Evolutionary conservation across 2,888 invertebrate genomes (phyloP).

Genomic region (Dynastes maya): DNA sequence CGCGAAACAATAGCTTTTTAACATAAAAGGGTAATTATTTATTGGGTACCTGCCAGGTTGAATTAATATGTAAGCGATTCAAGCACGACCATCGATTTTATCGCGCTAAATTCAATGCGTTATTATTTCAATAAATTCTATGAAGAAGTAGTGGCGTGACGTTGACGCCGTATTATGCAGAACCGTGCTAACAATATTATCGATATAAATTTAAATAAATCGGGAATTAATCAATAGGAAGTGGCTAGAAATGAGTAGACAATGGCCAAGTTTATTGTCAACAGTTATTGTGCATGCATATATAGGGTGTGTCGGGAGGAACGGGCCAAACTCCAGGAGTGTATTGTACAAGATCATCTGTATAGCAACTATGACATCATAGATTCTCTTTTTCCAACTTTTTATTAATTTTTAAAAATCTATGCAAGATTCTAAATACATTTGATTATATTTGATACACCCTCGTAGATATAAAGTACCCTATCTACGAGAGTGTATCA

Average conservation of each 20-base stretch:
- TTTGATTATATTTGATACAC: too few species aligned
- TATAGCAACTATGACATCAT: too few species aligned
- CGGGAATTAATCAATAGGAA: slow-evolving; percentile 14
- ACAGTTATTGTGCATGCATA: not conserved
- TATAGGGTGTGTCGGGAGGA: too few species aligned
- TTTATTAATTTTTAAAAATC: too few species aligned
- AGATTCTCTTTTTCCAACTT: too few species aligned
- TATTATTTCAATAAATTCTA: slow-evolving; percentile 40
- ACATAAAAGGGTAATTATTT: slow-evolving; percentile 43
- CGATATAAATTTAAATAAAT: slow-evolving; percentile 10
- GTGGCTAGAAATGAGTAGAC: not conserved
- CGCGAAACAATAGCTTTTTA: slow-evolving; percentile 43
- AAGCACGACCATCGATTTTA: slow-evolving; percentile 40
- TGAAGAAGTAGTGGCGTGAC: slow-evolving; percentile 10
- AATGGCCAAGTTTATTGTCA: not conserved
- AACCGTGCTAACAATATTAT: slow-evolving; percentile 1
- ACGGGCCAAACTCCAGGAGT: not conserved
- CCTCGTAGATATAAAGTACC: too few species aligned
- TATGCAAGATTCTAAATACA: too few species aligned
- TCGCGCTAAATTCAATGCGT: slow-evolving; percentile 38
- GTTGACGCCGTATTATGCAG: not conserved
- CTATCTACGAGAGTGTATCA: too few species aligned
- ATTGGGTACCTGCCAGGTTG: slow-evolving; percentile 35
- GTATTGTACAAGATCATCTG: not conserved
- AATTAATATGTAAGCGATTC: slow-evolving; percentile 44